Conservation (phyloP, 1,140 invertebrate species). For the Lasaia peninsularis region DNA sequence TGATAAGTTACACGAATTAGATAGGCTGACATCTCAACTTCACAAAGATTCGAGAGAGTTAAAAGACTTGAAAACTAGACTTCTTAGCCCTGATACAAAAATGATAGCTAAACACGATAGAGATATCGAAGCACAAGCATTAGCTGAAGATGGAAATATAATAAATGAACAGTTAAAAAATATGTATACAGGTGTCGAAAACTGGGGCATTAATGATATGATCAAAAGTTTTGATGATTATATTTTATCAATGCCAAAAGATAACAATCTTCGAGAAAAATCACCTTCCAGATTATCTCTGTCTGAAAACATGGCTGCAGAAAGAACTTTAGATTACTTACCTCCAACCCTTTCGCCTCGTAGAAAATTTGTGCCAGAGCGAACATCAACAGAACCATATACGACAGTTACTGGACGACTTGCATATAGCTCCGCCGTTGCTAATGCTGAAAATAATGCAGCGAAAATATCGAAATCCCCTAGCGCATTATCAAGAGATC, state of each 20-base stretch:
- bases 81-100: slow-evolving; percentile 79
- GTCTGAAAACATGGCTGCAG: slow-evolving; percentile 68
- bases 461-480: slow-evolving; percentile 72
- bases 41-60: slow-evolving; percentile 88
- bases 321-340: slow-evolving; percentile 77
- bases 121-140: slow-evolving; percentile 78
- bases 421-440: slow-evolving; percentile 79
- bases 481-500: slow-evolving; percentile 67
- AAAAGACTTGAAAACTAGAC: slow-evolving; percentile 84
- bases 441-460: slow-evolving; percentile 78
- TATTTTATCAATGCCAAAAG: slow-evolving; percentile 67
- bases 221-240: slow-evolving; percentile 79
- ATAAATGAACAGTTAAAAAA: slow-evolving; percentile 84
- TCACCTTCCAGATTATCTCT: slow-evolving; percentile 79
- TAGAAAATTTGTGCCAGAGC: slow-evolving; percentile 74
- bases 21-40: slow-evolving; percentile 85
- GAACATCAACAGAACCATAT: slow-evolving; percentile 77
- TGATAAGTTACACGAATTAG: slow-evolving; percentile 87
- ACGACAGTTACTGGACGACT: slow-evolving; percentile 78
- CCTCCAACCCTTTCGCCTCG: slow-evolving; percentile 75
- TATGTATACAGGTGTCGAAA: slow-evolving; percentile 83
- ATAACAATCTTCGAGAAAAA: slow-evolving; percentile 62
- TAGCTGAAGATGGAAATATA: slow-evolving; percentile 81
- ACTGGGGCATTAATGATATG: slow-evolving; percentile 85
- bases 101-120: slow-evolving; percentile 62